Conservation (phyloP, 2,888 invertebrate species). For the Physocephala rufipes region DNA sequence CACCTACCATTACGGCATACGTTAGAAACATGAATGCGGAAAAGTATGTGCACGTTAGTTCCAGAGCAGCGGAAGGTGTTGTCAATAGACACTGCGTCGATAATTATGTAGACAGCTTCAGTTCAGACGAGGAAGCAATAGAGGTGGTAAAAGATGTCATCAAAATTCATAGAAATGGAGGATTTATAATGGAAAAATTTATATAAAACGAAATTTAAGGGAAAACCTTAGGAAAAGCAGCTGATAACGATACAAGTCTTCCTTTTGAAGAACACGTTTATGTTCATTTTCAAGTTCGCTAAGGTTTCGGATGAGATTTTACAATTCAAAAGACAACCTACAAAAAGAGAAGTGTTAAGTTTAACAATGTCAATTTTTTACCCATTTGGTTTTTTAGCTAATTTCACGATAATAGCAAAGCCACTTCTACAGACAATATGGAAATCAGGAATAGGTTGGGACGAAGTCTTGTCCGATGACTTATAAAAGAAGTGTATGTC, state of each 20-base stretch:
- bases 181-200: constrained; percentile 36
- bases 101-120: constrained; percentile 37
- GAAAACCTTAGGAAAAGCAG: too few species aligned
- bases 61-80: too few species aligned
- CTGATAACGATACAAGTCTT: constrained; percentile 25
- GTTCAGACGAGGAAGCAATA: constrained; percentile 18
- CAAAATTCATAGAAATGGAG: constrained; percentile 21
- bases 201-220: neutral
- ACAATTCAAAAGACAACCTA: constrained; percentile 40
- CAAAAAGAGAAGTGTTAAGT: constrained; percentile 46
- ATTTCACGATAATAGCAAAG: constrained; percentile 44
- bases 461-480: constrained; percentile 38
- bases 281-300: constrained; percentile 40
- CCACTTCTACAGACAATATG: constrained; percentile 37
- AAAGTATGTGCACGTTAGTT: constrained; percentile 11
- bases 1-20: constrained; percentile 32
- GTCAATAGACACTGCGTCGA: constrained; percentile 35
- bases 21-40: constrained; percentile 38
- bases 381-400: constrained; percentile 29
- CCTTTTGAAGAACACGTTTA: constrained; percentile 44
- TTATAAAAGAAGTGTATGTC: neutral
- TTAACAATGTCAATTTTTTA: constrained; percentile 49
- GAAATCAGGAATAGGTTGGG: constrained; percentile 39
- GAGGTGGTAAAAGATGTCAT: constrained; percentile 26
- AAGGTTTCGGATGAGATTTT: constrained; percentile 40